phyloP scores from a whole-genome alignment of 2,113 vertebrate genomes.

The Corydoras maculifer region DNA sequence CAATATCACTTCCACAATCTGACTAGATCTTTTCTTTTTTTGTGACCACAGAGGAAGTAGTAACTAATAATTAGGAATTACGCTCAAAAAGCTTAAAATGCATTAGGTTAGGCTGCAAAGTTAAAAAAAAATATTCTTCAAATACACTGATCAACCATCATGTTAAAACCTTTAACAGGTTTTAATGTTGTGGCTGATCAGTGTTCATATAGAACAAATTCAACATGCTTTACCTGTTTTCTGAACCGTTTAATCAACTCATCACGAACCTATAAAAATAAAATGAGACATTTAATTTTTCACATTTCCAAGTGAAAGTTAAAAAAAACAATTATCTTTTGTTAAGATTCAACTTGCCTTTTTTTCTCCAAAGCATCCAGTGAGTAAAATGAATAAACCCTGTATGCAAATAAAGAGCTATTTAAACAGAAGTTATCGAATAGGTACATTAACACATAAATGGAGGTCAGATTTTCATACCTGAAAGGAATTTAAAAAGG shows the following conservation, averaged over 20 bases:
- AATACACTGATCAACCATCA: too few species aligned
- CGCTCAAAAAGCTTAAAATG: too few species aligned
- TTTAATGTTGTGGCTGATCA: too few species aligned
- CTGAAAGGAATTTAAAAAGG: slow-evolving; percentile 63
- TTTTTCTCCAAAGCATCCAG: slow-evolving; percentile 59
- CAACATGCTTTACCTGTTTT: slow-evolving; percentile 42
- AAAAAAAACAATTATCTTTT: too few species aligned
- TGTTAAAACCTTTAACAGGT: too few species aligned
- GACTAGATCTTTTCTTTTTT: too few species aligned
- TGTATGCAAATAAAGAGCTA: slow-evolving; percentile 32
- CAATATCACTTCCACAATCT: too few species aligned
- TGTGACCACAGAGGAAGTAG: too few species aligned
- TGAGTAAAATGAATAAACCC: slow-evolving; percentile 69
- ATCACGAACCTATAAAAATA: slow-evolving; percentile 54
- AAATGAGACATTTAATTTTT: too few species aligned
- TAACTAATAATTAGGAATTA: too few species aligned
- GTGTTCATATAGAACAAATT: neutral
- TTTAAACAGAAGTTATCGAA: slow-evolving; percentile 3
- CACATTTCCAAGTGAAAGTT: neutral
- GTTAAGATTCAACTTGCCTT: slow-evolving; percentile 46
- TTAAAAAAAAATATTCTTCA: too few species aligned
- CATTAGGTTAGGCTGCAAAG: too few species aligned
- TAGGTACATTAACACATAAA: neutral
- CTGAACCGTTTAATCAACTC: slow-evolving; percentile 33
- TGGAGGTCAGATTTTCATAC: slow-evolving; percentile 39